These are phyloP conservation scores for Centropus bengalensis DNA, from an alignment of 2,113 vertebrate species.

Conservation along the genomic window DNA sequence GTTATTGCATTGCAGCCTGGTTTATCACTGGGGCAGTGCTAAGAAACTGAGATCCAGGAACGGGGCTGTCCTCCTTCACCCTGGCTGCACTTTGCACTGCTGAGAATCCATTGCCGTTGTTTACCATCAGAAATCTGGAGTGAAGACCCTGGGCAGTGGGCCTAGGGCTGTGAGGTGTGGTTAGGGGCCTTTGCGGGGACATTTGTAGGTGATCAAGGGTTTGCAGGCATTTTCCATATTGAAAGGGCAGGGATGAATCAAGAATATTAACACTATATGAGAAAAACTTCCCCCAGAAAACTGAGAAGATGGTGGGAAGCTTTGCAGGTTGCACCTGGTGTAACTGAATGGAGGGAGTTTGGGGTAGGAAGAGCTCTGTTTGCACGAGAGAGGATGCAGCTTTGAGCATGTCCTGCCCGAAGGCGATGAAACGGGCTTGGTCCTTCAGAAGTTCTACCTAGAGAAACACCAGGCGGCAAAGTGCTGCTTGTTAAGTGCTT, in stretches of 20 bases:
- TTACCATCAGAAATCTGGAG: not conserved
- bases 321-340: no score
- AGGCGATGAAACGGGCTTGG: not conserved
- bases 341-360: not conserved
- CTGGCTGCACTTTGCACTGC: not conserved
- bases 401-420: not conserved
- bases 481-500: no score
- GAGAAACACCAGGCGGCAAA: no score
- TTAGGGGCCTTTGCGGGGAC: not conserved
- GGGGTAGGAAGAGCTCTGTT: not conserved
- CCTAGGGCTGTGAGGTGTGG: not conserved
- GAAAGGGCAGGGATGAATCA: not conserved
- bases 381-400: not conserved
- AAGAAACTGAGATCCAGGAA: not conserved
- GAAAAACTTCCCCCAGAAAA: not conserved
- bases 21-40: not conserved
- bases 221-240: not conserved
- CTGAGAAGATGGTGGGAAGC: not conserved
- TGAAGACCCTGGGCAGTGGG: no score
- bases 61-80: not conserved
- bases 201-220: not conserved
- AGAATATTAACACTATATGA: not conserved
- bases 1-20: not conserved
- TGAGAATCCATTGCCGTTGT: not conserved
- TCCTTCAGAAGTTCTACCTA: not conserved